Percentiles rank a stretch among this genome's conserved stretches.
phyloP scores from a whole-genome alignment of 2,888 invertebrate species.

The Steinernema hermaphroditum region DNA sequence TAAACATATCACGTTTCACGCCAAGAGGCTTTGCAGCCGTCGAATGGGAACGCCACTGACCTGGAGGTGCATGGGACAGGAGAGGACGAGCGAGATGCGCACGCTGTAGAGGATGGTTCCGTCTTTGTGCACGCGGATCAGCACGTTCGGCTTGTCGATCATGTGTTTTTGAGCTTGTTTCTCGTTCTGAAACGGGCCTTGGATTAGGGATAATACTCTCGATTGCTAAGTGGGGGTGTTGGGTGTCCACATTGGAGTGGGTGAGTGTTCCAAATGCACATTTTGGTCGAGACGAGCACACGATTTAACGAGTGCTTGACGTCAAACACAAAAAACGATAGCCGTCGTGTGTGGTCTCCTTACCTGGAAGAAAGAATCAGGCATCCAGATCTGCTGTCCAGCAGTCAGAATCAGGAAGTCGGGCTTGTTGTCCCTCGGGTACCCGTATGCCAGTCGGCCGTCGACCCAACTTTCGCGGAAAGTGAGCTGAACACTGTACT shows the following conservation, averaged over 20 bases:
- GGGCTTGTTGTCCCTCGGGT: constrained; percentile 50
- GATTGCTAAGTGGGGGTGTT: neutral
- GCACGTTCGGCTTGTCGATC: constrained; percentile 74
- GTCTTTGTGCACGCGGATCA: constrained; percentile 91
- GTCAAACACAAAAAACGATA: too few relatives aligned
- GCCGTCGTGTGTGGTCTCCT: too few relatives aligned
- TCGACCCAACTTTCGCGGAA: constrained; percentile 97
- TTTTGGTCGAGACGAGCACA: neutral
- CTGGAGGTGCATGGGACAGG: constrained; percentile 95
- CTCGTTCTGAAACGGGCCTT: constrained; percentile 80
- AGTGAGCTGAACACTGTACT: constrained; percentile 84
- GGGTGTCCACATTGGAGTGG: neutral
- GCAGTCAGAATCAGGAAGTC: constrained; percentile 64
- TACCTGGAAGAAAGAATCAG: constrained; percentile 81
- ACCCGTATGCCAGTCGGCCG: constrained; percentile 73
- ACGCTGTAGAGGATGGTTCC: constrained; percentile 71
- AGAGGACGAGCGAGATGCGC: constrained; percentile 89
- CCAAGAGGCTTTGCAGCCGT: neutral
- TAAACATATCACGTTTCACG: neutral
- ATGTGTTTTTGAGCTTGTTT: constrained; percentile 82
- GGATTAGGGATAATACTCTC: neutral
- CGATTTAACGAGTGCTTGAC: too few relatives aligned
- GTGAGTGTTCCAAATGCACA: neutral
- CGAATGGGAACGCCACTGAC: constrained; percentile 68
- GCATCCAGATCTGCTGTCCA: constrained; percentile 91